phyloP scores from a whole-genome alignment of 1,140 invertebrate genomes.

The Calosoma granatense region DNA sequence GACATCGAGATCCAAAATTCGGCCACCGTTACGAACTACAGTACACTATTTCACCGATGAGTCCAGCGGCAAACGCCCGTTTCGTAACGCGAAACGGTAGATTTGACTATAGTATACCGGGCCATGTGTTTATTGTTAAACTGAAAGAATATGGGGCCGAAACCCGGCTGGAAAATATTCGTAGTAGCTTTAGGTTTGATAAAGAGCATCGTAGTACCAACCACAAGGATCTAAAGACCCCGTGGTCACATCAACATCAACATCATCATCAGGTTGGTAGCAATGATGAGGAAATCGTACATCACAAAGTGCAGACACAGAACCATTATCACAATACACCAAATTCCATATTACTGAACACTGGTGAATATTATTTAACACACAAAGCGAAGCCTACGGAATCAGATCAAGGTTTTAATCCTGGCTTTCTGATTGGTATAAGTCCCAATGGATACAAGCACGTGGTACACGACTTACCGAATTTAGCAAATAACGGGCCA shows the following conservation, averaged over 20 bases:
- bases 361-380: neutral
- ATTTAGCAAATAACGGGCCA: constrained; percentile 10
- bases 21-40: constrained; percentile 48
- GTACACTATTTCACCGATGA: constrained; percentile 47
- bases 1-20: constrained; percentile 43
- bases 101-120: constrained; percentile 29
- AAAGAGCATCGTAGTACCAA: neutral
- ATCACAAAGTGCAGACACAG: neutral
- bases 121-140: constrained; percentile 28
- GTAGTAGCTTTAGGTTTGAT: neutral
- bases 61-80: constrained; percentile 16
- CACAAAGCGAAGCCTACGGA: constrained; percentile 6
- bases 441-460: constrained; percentile 22
- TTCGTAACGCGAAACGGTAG: constrained; percentile 19
- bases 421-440: constrained; percentile 18
- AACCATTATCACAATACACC: constrained; percentile 2
- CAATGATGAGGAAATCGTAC: neutral
- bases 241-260: constrained; percentile 6
- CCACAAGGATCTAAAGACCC: neutral
- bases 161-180: neutral
- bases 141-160: constrained; percentile 6
- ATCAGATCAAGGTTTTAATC: constrained; percentile 16
- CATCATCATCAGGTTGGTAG: neutral
- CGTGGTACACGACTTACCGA: constrained; percentile 22
- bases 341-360: neutral